Percentiles rank a stretch among this genome's conserved stretches.
phyloP scores from a whole-genome alignment of 2,888 invertebrate genomes.

The Homarus gammarus region DNA sequence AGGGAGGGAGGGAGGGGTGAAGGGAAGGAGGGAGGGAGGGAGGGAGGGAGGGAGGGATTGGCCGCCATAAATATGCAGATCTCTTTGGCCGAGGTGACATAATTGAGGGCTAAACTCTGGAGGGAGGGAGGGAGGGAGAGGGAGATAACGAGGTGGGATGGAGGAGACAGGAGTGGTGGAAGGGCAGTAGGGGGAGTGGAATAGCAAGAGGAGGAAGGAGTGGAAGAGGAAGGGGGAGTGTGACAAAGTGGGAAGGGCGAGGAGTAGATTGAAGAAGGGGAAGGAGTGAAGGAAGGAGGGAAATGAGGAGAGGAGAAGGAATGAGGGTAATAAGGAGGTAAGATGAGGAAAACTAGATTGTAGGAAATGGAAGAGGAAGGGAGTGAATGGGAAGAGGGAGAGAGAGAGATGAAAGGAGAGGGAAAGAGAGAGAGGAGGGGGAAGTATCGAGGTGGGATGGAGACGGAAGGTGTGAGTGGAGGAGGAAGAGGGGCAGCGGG shows the following conservation, averaged over 20 bases:
- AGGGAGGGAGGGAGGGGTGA: background rate
- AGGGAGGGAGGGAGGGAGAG: conserved; percentile 1
- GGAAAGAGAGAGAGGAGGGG: background rate
- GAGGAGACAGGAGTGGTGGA: background rate
- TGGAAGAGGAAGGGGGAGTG: background rate
- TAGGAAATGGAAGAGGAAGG: background rate
- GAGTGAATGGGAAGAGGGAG: background rate
- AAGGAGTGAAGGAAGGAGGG: background rate
- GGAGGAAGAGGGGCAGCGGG: background rate
- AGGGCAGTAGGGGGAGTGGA: background rate
- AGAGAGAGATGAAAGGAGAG: background rate
- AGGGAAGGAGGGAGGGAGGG: background rate
- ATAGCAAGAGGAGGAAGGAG: conserved; percentile 20
- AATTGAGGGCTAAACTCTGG: conserved; percentile 10
- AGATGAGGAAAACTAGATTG: background rate
- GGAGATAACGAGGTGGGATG: background rate
- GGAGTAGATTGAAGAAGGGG: no score
- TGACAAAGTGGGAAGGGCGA: background rate
- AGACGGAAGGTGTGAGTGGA: background rate
- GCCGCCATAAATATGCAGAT: conserved; percentile 3
- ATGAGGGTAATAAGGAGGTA: background rate
- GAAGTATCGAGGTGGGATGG: background rate
- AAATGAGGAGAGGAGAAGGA: background rate
- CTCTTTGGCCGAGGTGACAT: conserved; percentile 2
- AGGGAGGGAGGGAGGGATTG: background rate